Evolutionary conservation across 2,113 vertebrate species (phyloP), one percentile per base, ranked within the genome.

Genomic region (Pomatorhinus ruficollis): DNA sequence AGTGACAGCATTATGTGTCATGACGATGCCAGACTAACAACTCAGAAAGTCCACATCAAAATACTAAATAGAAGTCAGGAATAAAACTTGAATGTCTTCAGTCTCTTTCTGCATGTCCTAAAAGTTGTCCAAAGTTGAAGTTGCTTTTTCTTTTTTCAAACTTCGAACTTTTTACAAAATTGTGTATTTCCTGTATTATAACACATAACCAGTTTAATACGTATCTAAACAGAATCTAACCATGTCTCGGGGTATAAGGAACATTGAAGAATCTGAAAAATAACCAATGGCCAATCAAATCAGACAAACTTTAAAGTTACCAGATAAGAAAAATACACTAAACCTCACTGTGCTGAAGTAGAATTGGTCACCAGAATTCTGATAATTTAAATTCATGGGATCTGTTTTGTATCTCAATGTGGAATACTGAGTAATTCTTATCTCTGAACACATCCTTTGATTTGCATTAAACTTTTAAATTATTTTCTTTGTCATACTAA

Each of bases 401-500:
- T 35, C 45, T 70, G 21, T 59, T 96, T 92, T 86, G 3, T 65
- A 87, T 79, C 74, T 95, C 56, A 83, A 1, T 56, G 33, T 52
- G 74, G 54, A 94, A 84, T 5, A 54, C 6, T 50, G 53, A 71
- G 9, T 85, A 57, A 78, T 60, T 65, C 28, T 89, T 66, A 83
- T 75, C 61, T 88, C 57, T 59, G 23, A 95, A 84, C 11, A 82
- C 8, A 76, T 60, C 25, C 28, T 83, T 76, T 64, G 12, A 35
- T 76, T 93, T 91, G 7, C 40, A 52, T 69, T 74, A 87, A 94
- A 54, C 16, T 70, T 94, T 24, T 31, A 42, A 79, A 81, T 82
- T 88, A 89, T 45, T 92, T 95, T 93, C 16, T 69, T 89, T 93
- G 69, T 23, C 63, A 75, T 77, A 14, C 20, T 91, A 95, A 89